These are phyloP conservation scores for Tetranychus urticae DNA, from an alignment of 1,140 invertebrate genomes.

Conservation along the genomic window DNA sequence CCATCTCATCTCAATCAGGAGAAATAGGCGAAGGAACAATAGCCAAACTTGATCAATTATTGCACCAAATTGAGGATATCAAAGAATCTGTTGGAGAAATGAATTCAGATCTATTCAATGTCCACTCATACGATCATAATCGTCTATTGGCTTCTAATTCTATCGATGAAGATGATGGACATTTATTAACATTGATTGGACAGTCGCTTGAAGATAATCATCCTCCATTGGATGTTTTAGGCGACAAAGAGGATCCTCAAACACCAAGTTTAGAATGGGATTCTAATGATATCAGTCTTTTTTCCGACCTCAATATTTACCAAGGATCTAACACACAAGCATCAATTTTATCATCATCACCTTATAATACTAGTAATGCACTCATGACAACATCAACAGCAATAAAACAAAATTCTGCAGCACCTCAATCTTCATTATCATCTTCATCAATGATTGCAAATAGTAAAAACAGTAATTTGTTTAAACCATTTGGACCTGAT, in stretches of 20 bases:
- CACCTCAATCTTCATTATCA: not conserved
- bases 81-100: constrained; percentile 5
- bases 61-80: constrained; percentile 6
- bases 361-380: no score
- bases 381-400: no score
- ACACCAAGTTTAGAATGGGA: constrained; percentile 5
- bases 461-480: no score
- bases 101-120: not conserved
- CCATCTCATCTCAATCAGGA: not conserved
- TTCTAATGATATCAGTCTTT: not conserved
- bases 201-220: not conserved
- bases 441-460: not conserved
- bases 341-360: no score
- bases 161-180: not conserved
- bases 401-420: not conserved
- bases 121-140: not conserved
- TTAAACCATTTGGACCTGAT: not conserved
- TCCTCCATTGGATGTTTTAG: no score
- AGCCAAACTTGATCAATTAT: constrained; percentile 1
- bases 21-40: not conserved
- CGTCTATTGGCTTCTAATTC: not conserved
- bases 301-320: not conserved
- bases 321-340: not conserved
- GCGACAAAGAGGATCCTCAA: not conserved
- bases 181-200: no score